Conservation (phyloP, 2,888 invertebrate genomes). For the Galeruca laticollis region DNA sequence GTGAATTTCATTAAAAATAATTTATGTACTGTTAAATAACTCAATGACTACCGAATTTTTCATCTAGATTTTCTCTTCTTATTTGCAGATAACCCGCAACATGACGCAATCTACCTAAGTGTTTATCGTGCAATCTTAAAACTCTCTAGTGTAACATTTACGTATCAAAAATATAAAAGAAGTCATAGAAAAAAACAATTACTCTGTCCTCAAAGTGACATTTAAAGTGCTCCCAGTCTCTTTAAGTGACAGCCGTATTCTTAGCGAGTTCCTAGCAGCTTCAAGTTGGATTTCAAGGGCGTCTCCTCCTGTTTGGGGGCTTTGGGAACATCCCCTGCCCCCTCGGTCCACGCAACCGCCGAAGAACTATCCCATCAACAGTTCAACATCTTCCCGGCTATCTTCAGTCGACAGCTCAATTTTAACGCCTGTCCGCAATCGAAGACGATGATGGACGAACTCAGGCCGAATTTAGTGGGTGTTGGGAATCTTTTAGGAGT, state of each 20-base stretch:
- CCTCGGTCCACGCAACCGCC: conserved; percentile 62
- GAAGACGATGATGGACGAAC: conserved; percentile 84
- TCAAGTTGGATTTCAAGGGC: conserved; percentile 89
- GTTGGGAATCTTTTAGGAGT: conserved; percentile 84
- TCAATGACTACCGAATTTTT: too few species aligned
- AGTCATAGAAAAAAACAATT: not conserved
- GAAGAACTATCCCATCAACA: conserved; percentile 78
- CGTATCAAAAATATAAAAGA: too few species aligned
- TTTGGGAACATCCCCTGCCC: conserved; percentile 72
- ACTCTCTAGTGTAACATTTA: not conserved
- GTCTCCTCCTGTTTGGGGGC: conserved; percentile 76
- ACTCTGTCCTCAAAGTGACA: not conserved
- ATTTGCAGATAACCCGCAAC: not conserved
- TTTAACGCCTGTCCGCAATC: conserved; percentile 80
- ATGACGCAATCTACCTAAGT: not conserved
- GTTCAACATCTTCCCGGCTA: conserved; percentile 92
- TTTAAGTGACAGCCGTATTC: not conserved
- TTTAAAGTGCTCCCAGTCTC: not conserved
- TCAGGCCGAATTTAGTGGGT: conserved; percentile 84
- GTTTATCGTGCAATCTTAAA: conserved; percentile 10
- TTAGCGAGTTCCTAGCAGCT: conserved; percentile 63
- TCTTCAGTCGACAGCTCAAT: conserved; percentile 89
- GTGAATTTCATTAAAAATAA: too few species aligned
- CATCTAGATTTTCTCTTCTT: too few species aligned
- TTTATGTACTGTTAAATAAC: too few species aligned